A percentile compares a stretch with the other conserved stretches of the same genome.
Evolutionary conservation across 35 echinoderm and acorn worm species (phyloP).

Genomic region (Patiria miniata): DNA sequence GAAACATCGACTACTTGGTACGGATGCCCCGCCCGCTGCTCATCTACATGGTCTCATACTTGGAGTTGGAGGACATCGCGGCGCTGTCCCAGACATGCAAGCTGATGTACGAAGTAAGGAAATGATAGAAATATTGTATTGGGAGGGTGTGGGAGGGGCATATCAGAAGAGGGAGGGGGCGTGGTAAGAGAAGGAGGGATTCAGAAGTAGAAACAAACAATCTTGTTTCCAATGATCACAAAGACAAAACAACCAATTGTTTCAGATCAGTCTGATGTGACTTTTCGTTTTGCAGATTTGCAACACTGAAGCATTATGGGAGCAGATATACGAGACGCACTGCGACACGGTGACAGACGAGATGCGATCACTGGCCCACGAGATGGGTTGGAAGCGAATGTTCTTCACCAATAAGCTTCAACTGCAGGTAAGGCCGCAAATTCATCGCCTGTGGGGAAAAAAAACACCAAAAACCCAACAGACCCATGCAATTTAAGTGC

Average conservation of each 20-base stretch:
- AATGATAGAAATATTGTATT: too few species aligned
- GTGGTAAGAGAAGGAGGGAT: too few species aligned
- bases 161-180: too few species aligned
- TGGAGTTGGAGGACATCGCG: conserved; percentile 89
- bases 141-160: too few species aligned
- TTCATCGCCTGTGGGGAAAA: neutral
- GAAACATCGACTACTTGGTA: conserved; percentile 75
- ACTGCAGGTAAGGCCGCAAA: conserved; percentile 68
- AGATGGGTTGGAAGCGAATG: conserved; percentile 97
- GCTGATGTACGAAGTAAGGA: conserved; percentile 86
- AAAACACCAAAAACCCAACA: neutral
- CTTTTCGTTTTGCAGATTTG: conserved; percentile 66
- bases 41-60: conserved; percentile 78
- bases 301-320: conserved; percentile 92
- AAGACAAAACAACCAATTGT: too few species aligned
- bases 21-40: conserved; percentile 84
- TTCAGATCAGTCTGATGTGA: too few species aligned
- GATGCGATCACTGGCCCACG: conserved; percentile 82
- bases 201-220: too few species aligned
- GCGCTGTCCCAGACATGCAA: conserved; percentile 85
- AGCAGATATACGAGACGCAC: conserved; percentile 88
- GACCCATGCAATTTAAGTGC: neutral
- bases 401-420: conserved; percentile 99
- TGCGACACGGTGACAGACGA: conserved; percentile 97
- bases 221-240: too few species aligned